phyloP scores from a whole-genome alignment of 2,113 vertebrate species.

The Campylomormyrus numenius region DNA sequence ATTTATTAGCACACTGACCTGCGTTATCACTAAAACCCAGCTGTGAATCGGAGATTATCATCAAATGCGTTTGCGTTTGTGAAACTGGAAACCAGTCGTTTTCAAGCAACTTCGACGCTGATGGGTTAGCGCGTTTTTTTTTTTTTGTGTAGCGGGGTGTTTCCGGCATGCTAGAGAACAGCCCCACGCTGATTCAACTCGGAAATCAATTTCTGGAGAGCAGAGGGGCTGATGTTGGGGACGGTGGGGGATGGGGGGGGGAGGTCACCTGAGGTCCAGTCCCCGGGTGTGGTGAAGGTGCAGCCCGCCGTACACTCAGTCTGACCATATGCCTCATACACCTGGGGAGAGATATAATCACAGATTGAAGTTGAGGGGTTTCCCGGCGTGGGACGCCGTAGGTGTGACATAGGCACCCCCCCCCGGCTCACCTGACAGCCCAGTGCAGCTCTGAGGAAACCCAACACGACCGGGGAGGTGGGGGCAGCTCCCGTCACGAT shows the following conservation, averaged over 20 bases:
- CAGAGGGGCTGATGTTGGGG: neutral
- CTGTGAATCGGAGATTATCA: neutral
- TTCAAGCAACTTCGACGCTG: neutral
- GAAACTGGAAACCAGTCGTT: neutral
- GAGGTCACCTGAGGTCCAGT: conserved; percentile 90
- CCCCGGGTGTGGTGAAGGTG: conserved; percentile 92
- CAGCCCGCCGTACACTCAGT: conserved; percentile 97
- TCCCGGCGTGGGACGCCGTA: neutral
- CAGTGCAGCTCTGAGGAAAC: conserved; percentile 87
- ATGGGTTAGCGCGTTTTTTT: neutral
- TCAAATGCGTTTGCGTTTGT: neutral
- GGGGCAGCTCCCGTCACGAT: conserved; percentile 94
- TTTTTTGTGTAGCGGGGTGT: neutral
- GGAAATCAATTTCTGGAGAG: neutral
- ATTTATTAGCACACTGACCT: neutral
- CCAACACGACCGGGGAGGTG: conserved; percentile 78
- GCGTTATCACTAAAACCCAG: neutral
- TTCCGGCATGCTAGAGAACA: neutral
- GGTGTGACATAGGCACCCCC: neutral
- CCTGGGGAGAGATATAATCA: conserved; percentile 50
- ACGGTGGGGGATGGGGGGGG: neutral
- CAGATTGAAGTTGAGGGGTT: neutral
- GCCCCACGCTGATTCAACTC: neutral
- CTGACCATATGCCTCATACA: conserved; percentile 96
- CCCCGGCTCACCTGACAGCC: conserved; percentile 79